Evolutionary conservation across 2,888 invertebrate species (phyloP), one percentile per base, ranked within the genome.

Genomic region (Xylota sylvarum): DNA sequence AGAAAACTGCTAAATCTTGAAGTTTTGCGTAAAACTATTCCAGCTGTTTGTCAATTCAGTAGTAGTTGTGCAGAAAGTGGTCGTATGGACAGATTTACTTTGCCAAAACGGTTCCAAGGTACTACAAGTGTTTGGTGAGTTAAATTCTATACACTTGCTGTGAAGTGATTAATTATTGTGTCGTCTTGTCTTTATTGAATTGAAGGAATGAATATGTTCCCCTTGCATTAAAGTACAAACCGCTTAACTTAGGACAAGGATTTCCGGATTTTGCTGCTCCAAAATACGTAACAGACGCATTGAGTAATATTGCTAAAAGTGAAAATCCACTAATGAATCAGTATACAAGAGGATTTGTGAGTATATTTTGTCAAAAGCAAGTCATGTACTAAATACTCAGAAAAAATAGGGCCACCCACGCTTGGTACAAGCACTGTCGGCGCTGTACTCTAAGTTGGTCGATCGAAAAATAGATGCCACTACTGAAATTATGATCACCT

Each of bases 191-290:
- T n/a, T n/a, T n/a, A n/a, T 46, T 19, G n/a, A n/a, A 30, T 79
- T 46, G 30, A 89, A 98, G 98, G 98, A 97, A 97, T 62, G 98
- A 98, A 92, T 98, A 98, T 91, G 97, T 96, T 81, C 95, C 96
- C 88, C 92, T 99, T 70, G 97, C 97, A 0, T 91, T 95, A 58
- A 95, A 98, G 88, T 94, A 97, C 90, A 97, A 98, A 89, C 98
- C 98, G 0, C 93, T 98, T 40, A 98, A 99, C 93, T 94, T 99
- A 23, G 99, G 99, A 0, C 98, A 98, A 94, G 99, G 99, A 0
- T 98, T 98, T 92, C 98, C 98, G 0, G 98, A 99, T 93, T 98
- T 96, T 93, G 95, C 96, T 88, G 95, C 97, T 4, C 98, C 98
- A 0, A 94, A 95, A 55, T 95, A 96, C 93, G 96, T 98, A 1